Percentiles rank a stretch among this genome's conserved stretches.
phyloP scores from a whole-genome alignment of 2,797 vertebrate species.

The Dipus sagitta region DNA sequence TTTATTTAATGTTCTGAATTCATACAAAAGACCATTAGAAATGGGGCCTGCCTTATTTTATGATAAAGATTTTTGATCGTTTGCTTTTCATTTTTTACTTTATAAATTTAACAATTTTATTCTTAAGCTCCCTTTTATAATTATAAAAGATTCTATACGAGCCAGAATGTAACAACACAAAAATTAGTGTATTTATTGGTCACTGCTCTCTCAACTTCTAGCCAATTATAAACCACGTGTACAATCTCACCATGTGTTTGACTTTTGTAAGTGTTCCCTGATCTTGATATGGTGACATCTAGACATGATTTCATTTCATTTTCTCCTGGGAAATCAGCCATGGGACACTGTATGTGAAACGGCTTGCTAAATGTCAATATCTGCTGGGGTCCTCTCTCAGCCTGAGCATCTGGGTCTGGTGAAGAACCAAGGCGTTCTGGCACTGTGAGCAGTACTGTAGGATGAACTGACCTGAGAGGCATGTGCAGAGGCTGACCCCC shows the following conservation, averaged over 20 bases:
- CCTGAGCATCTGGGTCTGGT: background rate
- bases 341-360: background rate
- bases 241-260: background rate
- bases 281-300: background rate
- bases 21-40: background rate
- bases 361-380: background rate
- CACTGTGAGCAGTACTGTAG: too few species aligned
- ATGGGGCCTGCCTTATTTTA: background rate
- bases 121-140: too few species aligned
- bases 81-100: constrained; percentile 26
- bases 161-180: background rate
- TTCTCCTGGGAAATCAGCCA: background rate
- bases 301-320: background rate
- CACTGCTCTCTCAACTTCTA: too few species aligned
- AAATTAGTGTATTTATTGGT: too few species aligned
- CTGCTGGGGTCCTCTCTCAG: background rate
- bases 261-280: background rate
- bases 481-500: background rate
- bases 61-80: background rate
- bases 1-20: constrained; percentile 6
- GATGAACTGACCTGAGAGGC: too few species aligned
- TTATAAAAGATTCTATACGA: too few species aligned
- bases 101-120: background rate
- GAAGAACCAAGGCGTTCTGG: background rate
- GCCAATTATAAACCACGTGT: too few species aligned